Conservation (phyloP, 1,140 invertebrate species). For the Drosophila orosa region DNA sequence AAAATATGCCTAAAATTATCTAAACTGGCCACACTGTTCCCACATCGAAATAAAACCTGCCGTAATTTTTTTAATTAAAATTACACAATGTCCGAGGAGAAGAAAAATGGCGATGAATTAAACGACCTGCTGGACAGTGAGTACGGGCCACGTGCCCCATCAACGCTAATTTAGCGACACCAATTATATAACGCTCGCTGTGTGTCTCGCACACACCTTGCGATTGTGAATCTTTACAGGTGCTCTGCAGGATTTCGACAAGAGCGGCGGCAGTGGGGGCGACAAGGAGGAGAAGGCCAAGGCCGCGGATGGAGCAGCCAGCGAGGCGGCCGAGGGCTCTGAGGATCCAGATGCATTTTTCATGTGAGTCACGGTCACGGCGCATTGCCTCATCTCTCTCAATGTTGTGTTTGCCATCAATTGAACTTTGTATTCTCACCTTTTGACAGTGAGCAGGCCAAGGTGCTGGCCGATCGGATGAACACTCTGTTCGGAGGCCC, state of each 20-base stretch:
- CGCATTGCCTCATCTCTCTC: not conserved
- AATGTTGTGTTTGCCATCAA: constrained; percentile 5
- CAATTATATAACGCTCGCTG: constrained; percentile 50
- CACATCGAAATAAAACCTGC: too few species aligned
- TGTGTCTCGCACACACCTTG: not conserved
- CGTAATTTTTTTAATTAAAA: constrained; percentile 21
- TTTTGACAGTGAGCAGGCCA: constrained; percentile 75
- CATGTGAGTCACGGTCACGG: constrained; percentile 56
- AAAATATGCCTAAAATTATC: too few species aligned
- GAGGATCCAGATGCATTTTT: constrained; percentile 75
- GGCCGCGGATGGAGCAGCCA: constrained; percentile 21
- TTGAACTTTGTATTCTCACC: constrained; percentile 66
- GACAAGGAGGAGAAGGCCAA: constrained; percentile 47
- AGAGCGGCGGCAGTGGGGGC: constrained; percentile 55
- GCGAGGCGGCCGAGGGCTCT: constrained; percentile 14
- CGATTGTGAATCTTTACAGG: constrained; percentile 66
- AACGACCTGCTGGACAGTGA: constrained; percentile 44
- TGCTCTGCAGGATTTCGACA: constrained; percentile 85
- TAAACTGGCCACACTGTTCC: not conserved
- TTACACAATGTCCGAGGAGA: constrained; percentile 74
- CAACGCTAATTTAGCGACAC: not conserved
- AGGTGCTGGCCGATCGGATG: constrained; percentile 81
- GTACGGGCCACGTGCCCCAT: not conserved
- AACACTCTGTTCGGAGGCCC: constrained; percentile 78
- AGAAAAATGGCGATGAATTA: constrained; percentile 62